Evolutionary conservation across 1,140 invertebrate species (phyloP).

Genomic region (Drosophila malerkotliana): DNA sequence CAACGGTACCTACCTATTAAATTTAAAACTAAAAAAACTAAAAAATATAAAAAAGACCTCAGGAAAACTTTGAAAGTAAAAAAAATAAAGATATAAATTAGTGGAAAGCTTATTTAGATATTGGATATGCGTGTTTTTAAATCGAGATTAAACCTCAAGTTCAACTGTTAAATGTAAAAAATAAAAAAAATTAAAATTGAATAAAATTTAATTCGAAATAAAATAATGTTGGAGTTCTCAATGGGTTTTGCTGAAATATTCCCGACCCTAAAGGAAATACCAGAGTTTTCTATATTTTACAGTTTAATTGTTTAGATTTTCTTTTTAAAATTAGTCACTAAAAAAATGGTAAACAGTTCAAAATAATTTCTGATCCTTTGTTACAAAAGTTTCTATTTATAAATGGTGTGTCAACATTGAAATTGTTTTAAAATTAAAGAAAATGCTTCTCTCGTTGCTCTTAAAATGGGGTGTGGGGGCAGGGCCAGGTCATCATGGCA

Average conservation of each 20-base stretch:
- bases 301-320: conserved; percentile 33
- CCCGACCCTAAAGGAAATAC: conserved; percentile 2
- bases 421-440: conserved; percentile 49
- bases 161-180: conserved; percentile 70
- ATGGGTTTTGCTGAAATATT: background rate
- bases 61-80: conserved; percentile 76
- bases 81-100: conserved; percentile 34
- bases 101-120: conserved; percentile 66
- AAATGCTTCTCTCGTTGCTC: conserved; percentile 45
- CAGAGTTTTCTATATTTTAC: conserved; percentile 25
- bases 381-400: conserved; percentile 22
- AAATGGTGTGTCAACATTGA: conserved; percentile 9
- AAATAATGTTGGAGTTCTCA: background rate
- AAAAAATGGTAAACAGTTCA: conserved; percentile 57
- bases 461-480: conserved; percentile 2
- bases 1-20: conserved; percentile 64
- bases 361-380: conserved; percentile 38
- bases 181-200: conserved; percentile 49
- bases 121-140: conserved; percentile 65
- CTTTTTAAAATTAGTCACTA: conserved; percentile 45
- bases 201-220: conserved; percentile 46
- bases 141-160: conserved; percentile 60
- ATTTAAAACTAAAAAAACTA: conserved; percentile 49
- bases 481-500: background rate
- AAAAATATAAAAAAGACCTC: conserved; percentile 54